phyloP scores from a whole-genome alignment of 2,113 vertebrate species.

The Centropus bengalensis region DNA sequence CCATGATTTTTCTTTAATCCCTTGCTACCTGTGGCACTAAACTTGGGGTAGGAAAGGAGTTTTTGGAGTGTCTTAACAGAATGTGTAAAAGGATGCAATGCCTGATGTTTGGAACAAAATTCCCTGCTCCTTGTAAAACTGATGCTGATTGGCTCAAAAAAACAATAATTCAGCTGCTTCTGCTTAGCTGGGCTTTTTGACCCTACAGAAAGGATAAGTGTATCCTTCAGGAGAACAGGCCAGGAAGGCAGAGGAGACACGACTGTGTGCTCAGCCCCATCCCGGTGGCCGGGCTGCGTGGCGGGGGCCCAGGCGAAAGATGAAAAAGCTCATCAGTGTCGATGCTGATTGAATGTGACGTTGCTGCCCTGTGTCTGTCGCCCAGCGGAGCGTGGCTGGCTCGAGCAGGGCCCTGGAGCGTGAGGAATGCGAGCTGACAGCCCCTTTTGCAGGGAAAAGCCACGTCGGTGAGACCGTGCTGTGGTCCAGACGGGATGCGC shows the following conservation, averaged over 20 bases:
- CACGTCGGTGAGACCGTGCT: rapidly evolving
- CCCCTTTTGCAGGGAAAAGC: background rate
- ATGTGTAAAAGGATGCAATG: background rate
- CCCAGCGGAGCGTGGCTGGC: background rate
- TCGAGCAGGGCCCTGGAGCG: background rate
- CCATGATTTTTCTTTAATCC: background rate
- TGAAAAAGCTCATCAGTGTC: background rate
- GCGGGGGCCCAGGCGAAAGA: background rate
- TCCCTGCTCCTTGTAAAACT: background rate
- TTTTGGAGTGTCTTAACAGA: background rate
- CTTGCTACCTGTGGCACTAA: background rate
- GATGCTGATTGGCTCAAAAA: background rate
- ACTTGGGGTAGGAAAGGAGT: background rate
- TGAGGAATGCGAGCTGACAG: conserved; percentile 31
- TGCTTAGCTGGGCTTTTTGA: background rate
- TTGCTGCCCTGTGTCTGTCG: background rate
- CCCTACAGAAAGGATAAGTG: background rate
- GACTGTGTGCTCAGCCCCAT: background rate
- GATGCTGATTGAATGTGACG: background rate
- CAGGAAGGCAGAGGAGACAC: background rate
- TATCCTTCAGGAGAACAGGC: background rate
- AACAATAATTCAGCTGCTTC: background rate
- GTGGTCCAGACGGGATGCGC: background rate
- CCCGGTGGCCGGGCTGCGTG: rapidly evolving
- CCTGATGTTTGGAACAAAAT: background rate